Conservation (phyloP, 2,113 vertebrate genomes). For the Neotragus pygmaeus region DNA sequence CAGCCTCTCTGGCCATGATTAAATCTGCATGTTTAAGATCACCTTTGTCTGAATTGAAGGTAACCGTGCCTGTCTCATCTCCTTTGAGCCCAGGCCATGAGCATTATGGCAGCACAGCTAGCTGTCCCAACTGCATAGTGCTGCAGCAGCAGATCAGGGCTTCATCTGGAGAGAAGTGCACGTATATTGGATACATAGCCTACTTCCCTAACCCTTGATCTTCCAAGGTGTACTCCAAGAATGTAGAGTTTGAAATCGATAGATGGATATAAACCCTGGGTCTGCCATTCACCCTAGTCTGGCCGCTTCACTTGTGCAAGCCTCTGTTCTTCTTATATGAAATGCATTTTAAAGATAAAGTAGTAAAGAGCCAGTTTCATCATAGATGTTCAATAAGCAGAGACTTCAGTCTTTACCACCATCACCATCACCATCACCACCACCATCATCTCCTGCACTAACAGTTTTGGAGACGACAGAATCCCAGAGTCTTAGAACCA, state of each 20-base stretch:
- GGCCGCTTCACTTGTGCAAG: not conserved
- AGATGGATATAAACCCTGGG: not conserved
- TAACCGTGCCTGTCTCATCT: not conserved
- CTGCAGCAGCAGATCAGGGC: not conserved
- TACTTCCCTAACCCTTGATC: not conserved
- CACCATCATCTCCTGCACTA: not conserved
- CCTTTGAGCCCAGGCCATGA: not conserved
- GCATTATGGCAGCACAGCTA: not conserved
- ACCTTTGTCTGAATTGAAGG: not conserved
- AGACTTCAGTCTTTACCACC: not conserved
- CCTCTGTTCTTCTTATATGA: not conserved
- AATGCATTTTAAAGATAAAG: not conserved
- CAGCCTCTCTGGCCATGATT: fast-evolving
- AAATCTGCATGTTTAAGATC: not conserved
- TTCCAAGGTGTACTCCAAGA: not conserved
- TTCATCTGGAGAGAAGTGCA: not conserved
- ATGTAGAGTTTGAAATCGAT: not conserved
- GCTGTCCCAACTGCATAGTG: not conserved
- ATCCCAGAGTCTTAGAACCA: not conserved
- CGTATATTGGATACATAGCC: too few species aligned
- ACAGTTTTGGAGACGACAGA: not conserved
- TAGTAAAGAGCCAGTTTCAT: not conserved
- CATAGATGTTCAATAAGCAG: not conserved
- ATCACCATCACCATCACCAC: not conserved
- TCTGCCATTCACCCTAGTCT: not conserved